Conservation (phyloP, 2,888 invertebrate species). For the Clanis bilineata region DNA sequence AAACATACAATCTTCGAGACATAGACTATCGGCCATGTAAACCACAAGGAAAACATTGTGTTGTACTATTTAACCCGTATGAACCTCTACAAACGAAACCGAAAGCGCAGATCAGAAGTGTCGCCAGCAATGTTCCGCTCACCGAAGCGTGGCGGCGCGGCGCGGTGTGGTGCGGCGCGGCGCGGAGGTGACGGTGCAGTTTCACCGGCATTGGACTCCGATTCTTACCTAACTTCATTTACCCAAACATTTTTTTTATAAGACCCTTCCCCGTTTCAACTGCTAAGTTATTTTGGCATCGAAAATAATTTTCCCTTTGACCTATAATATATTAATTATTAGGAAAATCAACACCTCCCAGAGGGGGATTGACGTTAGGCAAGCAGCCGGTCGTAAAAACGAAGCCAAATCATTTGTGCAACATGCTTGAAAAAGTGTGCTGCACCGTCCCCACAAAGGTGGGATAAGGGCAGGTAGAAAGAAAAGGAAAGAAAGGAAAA, state of each 20-base stretch:
- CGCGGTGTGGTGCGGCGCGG: constrained; percentile 62
- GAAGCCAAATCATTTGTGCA: too few species aligned
- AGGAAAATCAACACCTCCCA: too few species aligned
- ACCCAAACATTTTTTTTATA: constrained; percentile 57
- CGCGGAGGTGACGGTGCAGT: constrained; percentile 48
- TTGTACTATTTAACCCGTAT: not conserved
- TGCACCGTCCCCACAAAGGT: too few species aligned
- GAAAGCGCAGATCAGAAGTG: constrained; percentile 60
- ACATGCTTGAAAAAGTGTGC: too few species aligned
- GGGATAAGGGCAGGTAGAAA: too few species aligned
- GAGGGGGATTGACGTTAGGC: too few species aligned
- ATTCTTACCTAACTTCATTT: constrained; percentile 66
- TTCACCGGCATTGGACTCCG: constrained; percentile 70
- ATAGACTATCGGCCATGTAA: too few species aligned
- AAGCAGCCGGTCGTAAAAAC: too few species aligned
- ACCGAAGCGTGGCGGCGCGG: constrained; percentile 57
- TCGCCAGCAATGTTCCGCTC: constrained; percentile 73
- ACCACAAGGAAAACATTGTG: constrained; percentile 10
- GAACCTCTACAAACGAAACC: constrained; percentile 34
- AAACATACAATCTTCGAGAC: too few species aligned
- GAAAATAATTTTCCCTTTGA: constrained; percentile 20
- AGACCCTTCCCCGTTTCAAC: constrained; percentile 33
- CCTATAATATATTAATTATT: too few species aligned
- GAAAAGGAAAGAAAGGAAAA: too few species aligned
- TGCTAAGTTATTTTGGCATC: constrained; percentile 36